Percentiles rank a stretch among this genome's conserved stretches.
Conservation (phyloP, 2,797 vertebrate species). For the Pelobates cultripes region DNA sequence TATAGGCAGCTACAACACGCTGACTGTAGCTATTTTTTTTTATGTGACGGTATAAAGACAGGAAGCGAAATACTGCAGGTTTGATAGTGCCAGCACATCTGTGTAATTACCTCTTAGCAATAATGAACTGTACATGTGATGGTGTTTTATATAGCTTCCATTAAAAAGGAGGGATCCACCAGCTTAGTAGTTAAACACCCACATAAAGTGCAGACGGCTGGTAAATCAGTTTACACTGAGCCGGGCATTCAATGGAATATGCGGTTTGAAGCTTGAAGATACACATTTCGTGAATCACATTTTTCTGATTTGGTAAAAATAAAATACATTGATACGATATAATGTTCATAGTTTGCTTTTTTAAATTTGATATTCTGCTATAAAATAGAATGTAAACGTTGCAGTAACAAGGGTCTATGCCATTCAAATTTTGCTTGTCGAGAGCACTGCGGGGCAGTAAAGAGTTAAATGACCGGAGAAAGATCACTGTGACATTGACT, state of each 20-base stretch:
- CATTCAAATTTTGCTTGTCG: neutral
- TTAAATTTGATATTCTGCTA: too few species aligned
- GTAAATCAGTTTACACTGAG: neutral
- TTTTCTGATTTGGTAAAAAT: neutral
- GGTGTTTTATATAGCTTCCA: constrained; percentile 13
- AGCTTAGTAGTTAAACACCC: neutral
- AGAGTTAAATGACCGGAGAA: neutral
- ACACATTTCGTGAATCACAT: too few species aligned
- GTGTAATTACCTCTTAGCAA: too few species aligned
- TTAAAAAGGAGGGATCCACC: constrained; percentile 3
- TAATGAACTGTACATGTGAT: constrained; percentile 3
- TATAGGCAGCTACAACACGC: too few species aligned
- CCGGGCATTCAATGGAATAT: neutral
- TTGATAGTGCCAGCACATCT: too few species aligned
- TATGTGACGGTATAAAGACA: too few species aligned
- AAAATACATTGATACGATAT: neutral
- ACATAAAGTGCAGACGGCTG: neutral
- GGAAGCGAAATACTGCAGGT: too few species aligned
- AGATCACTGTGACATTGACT: neutral
- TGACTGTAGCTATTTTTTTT: too few species aligned
- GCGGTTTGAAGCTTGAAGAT: neutral
- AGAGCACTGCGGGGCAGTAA: neutral
- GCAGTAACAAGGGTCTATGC: neutral
- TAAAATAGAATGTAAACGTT: neutral
- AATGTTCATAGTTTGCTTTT: too few species aligned